Conservation (phyloP, 1,140 invertebrate species). For the Diprion similis region DNA sequence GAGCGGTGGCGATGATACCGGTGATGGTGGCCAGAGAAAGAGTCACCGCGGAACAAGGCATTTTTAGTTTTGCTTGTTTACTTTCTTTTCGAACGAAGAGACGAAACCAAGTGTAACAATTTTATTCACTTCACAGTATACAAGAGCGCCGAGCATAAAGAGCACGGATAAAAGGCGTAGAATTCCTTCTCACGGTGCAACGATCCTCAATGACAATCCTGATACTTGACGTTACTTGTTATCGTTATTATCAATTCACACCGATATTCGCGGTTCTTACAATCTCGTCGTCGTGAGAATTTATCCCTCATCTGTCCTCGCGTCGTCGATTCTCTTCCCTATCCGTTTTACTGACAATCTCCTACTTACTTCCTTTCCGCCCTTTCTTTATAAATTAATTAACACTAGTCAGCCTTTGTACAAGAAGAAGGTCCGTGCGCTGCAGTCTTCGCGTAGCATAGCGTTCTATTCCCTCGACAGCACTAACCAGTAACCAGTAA, state of each 20-base stretch:
- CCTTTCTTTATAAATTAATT: not conserved
- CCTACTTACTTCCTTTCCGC: too few relatives aligned
- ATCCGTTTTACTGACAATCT: too few relatives aligned
- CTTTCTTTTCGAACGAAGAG: not conserved
- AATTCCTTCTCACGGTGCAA: too few relatives aligned
- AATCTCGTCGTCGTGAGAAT: too few relatives aligned
- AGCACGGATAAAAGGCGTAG: not conserved
- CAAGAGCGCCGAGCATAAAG: not conserved
- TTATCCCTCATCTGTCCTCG: too few relatives aligned
- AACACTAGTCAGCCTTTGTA: constrained; percentile 4
- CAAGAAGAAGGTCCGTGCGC: not conserved
- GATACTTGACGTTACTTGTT: too few relatives aligned
- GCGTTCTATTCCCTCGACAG: not conserved
- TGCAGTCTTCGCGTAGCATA: not conserved
- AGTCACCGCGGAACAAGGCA: constrained; percentile 95
- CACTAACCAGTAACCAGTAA: not conserved
- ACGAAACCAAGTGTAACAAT: too few relatives aligned
- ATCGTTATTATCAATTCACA: too few relatives aligned
- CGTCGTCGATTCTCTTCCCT: too few relatives aligned
- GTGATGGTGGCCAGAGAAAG: constrained; percentile 93
- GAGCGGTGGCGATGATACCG: constrained; percentile 88
- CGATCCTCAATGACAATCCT: too few relatives aligned
- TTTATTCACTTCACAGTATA: not conserved
- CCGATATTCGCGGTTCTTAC: too few relatives aligned
- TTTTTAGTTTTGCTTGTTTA: constrained; percentile 61